Evolutionary conservation across 2,113 vertebrate genomes (phyloP), one percentile per base, ranked within the genome.

Genomic region (Mionectes macconnelli): DNA sequence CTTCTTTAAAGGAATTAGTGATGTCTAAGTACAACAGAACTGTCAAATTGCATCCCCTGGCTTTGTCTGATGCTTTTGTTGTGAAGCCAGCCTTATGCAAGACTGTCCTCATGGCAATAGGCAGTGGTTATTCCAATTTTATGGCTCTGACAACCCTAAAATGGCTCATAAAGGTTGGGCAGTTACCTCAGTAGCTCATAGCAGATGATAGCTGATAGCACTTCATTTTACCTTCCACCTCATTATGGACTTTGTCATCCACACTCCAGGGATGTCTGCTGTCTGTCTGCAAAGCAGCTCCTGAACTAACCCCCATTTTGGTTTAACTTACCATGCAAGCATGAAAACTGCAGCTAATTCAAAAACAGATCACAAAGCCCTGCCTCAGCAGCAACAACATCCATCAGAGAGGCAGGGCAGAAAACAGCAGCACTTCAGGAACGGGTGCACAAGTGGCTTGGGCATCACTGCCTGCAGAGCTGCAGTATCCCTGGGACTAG

Each of bases 1-100:
- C 79, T 77, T 88, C 75, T 95, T 96, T 92, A 92, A 92, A 95
- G 79, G 83, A 97, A 94, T 94, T 94, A 95, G 75, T 90, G 67
- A 50, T 84, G 92, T 95, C 68, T 83, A 73, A 84, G 76, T 84
- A 93, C 85, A 97, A 88, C 50, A 90, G 75, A 86, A 74, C 63
- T 50, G 59, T 84, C 90, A 94, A 31, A 88, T 53, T 92, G 85
- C 63, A 83, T 77, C 72, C 79, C 28, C 45, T 90, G 50, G 55
- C 63, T 90, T 92, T 80, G 55, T 90, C 33, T 92, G 82, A 66
- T 0, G 1, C 30, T 91, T 76, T 57, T n/a, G 31, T 77, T 9
- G 1, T 9, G 40, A 88, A 90, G 47, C 15, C 75, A 86, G 31
- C 25, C 22, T 69, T 73, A 42, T 23, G 21, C 50, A 86, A 92